Conservation (phyloP, 92 coral and sea anemone species). For the Porites cylindrica region DNA sequence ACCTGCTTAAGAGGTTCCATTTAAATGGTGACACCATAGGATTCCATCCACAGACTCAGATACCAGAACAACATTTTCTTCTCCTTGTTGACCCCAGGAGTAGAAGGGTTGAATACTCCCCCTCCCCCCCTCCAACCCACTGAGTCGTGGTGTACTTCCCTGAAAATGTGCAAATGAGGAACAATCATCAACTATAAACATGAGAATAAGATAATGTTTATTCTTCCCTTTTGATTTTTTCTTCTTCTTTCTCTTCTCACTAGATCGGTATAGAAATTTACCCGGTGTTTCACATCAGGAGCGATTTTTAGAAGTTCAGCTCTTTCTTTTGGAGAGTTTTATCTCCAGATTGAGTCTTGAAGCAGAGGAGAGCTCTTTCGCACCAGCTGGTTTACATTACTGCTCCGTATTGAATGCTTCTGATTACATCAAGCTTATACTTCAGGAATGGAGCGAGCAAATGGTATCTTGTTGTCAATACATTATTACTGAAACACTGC, state of each 20-base stretch:
- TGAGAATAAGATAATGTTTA: too few species aligned
- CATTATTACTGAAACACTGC: neutral
- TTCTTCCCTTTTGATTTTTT: neutral
- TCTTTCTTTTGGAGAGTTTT: slow-evolving; percentile 79
- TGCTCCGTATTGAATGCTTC: slow-evolving; percentile 89
- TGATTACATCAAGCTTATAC: slow-evolving; percentile 73
- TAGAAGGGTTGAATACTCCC: neutral
- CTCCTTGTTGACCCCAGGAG: too few species aligned
- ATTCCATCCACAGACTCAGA: too few species aligned
- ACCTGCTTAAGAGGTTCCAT: too few species aligned
- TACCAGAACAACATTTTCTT: too few species aligned
- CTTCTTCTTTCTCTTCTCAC: neutral
- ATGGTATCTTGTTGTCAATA: slow-evolving; percentile 54
- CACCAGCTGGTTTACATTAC: slow-evolving; percentile 73
- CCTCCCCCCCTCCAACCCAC: neutral
- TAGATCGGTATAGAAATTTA: slow-evolving; percentile 93
- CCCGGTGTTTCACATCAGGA: slow-evolving; percentile 68
- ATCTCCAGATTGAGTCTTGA: slow-evolving; percentile 68
- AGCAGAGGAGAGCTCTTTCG: slow-evolving; percentile 62
- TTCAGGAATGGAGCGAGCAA: slow-evolving; percentile 99
- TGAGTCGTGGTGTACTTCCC: neutral
- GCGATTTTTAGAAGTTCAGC: slow-evolving; percentile 84
- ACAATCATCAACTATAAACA: too few species aligned
- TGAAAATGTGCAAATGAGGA: too few species aligned
- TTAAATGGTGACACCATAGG: too few species aligned